Evolutionary conservation across 2,113 vertebrate genomes (phyloP).

Genomic region (Pycnonotus jocosus): DNA sequence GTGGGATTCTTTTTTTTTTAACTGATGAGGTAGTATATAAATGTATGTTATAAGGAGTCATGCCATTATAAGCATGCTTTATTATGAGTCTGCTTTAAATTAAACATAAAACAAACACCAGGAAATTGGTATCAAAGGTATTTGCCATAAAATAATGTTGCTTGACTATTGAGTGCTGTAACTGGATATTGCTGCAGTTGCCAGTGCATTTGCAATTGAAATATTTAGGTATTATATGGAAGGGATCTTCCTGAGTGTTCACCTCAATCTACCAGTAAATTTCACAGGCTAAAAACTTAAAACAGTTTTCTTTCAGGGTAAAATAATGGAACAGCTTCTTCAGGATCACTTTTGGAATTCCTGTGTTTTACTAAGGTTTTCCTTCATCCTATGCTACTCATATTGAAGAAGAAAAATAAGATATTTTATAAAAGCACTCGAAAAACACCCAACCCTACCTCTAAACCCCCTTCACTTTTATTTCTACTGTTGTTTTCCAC

Average conservation of each 20-base stretch:
- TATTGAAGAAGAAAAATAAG: not conserved
- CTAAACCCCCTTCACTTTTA: not conserved
- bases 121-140: not conserved
- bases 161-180: not conserved
- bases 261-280: not conserved
- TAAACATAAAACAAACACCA: not conserved
- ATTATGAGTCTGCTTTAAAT: not conserved
- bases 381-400: not conserved
- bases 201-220: not conserved
- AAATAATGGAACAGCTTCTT: not conserved
- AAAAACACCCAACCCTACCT: accelerated
- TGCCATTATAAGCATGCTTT: not conserved
- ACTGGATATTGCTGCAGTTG: not conserved
- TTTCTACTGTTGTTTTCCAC: not conserved
- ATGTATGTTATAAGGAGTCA: not conserved
- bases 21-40: not conserved
- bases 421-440: not conserved
- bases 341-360: not conserved
- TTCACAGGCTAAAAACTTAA: not conserved
- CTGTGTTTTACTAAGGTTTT: not conserved
- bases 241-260: not conserved
- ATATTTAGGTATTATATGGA: not conserved
- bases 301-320: not conserved
- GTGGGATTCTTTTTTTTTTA: not conserved
- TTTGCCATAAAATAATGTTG: not conserved